phyloP scores from a whole-genome alignment of 2,113 vertebrate species.

The Callopanchax toddi region DNA sequence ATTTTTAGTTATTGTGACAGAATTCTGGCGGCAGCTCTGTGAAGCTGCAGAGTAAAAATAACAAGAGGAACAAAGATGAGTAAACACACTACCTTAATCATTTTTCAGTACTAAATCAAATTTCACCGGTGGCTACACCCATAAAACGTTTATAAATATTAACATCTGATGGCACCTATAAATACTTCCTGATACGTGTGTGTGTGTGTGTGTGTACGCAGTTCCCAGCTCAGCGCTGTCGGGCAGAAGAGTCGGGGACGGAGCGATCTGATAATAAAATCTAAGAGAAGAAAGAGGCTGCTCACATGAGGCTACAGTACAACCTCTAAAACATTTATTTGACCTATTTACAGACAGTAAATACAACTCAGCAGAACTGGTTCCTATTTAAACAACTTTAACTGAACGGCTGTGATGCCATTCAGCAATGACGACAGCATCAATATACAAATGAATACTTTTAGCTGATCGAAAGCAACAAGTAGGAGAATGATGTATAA shows the following conservation, averaged over 20 bases:
- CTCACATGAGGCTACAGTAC: constrained; percentile 46
- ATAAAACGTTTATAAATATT: background rate
- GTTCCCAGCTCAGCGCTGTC: too few relatives aligned
- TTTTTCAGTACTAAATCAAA: background rate
- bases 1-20: too few relatives aligned
- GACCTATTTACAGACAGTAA: constrained; percentile 77
- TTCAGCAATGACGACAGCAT: constrained; percentile 65
- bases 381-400: constrained; percentile 47
- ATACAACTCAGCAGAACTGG: constrained; percentile 59
- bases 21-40: too few relatives aligned
- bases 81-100: too few relatives aligned
- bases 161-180: background rate
- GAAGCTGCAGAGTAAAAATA: too few relatives aligned
- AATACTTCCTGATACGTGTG: too few relatives aligned
- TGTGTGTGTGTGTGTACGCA: background rate
- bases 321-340: constrained; percentile 82
- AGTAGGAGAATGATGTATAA: constrained; percentile 64
- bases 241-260: too few relatives aligned
- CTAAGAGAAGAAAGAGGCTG: constrained; percentile 39
- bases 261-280: constrained; percentile 5
- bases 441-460: constrained; percentile 76
- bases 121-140: background rate
- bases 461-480: constrained; percentile 44
- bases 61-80: too few relatives aligned
- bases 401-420: constrained; percentile 32